These are phyloP conservation scores for Antitype chi DNA, from an alignment of 2,888 invertebrate genomes.

Conservation along the genomic window DNA sequence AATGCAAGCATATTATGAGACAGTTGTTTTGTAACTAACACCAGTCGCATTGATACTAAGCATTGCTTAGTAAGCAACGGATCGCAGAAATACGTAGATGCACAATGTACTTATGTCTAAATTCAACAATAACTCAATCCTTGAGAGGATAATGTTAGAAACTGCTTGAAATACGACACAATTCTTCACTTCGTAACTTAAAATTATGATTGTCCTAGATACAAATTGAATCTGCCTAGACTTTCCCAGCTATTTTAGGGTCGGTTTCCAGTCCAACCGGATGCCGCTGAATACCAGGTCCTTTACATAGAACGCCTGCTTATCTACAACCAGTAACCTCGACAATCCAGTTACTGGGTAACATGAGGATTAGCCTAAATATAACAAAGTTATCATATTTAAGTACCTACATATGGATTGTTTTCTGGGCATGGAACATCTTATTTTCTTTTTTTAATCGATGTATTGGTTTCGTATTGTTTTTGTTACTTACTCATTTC, in stretches of 20 bases:
- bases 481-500: slow-evolving; percentile 28
- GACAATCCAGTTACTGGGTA: too few species aligned
- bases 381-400: too few species aligned
- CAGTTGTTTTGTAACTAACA: slow-evolving; percentile 4
- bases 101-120: neutral
- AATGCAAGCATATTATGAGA: neutral
- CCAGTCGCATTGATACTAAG: neutral
- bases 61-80: too few species aligned
- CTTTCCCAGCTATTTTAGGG: neutral
- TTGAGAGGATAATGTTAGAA: neutral
- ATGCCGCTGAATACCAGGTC: neutral
- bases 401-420: too few species aligned
- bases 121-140: neutral
- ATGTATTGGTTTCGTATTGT: slow-evolving; percentile 7
- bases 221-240: neutral
- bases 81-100: neutral
- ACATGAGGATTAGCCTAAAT: too few species aligned
- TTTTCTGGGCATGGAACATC: too few species aligned
- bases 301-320: too few species aligned
- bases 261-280: neutral
- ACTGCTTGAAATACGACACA: neutral
- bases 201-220: neutral
- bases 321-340: too few species aligned
- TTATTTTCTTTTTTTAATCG: neutral
- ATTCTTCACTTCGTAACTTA: neutral